Percentiles rank a stretch among this genome's conserved stretches.
Evolutionary conservation across 2,797 vertebrate genomes (phyloP).

Genomic region (Acanthiza pusilla): DNA sequence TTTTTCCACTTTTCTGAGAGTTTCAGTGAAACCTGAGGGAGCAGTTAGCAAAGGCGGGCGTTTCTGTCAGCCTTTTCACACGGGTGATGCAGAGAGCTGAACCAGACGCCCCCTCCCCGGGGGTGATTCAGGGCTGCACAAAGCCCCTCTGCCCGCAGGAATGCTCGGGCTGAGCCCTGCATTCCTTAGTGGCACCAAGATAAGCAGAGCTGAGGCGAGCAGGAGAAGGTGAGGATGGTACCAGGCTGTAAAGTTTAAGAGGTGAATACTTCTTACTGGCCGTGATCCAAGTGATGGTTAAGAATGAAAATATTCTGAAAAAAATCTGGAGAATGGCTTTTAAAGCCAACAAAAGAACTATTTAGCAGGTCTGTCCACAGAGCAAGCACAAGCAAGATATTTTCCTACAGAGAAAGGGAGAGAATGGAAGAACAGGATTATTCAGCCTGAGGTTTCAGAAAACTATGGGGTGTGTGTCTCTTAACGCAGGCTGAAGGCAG

Average conservation of each 20-base stretch:
- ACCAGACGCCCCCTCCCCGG: not conserved
- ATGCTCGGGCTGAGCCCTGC: conserved; percentile 50
- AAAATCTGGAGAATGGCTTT: not conserved
- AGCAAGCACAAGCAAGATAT: not conserved
- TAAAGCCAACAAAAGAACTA: not conserved
- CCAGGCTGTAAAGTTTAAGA: conserved; percentile 64
- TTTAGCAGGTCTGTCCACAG: not conserved
- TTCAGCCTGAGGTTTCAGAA: not conserved
- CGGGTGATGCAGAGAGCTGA: not conserved
- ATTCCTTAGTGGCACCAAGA: conserved; percentile 77
- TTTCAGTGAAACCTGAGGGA: not conserved
- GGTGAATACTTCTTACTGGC: conserved; percentile 8
- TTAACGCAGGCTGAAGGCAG: not conserved
- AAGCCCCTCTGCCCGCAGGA: conserved; percentile 21
- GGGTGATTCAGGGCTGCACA: conserved; percentile 6
- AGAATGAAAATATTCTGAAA: not conserved
- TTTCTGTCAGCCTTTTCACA: not conserved
- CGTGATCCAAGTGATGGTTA: not conserved
- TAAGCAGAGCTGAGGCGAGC: conserved; percentile 51
- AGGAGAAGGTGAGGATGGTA: conserved; percentile 65
- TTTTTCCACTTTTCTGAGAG: not conserved
- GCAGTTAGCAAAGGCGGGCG: not conserved
- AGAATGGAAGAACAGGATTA: not conserved
- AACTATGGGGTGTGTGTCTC: not conserved
- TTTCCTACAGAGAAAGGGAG: not conserved